These are phyloP conservation scores for Danaus chrysippus DNA, from an alignment of 2,888 invertebrate genomes.

Conservation along the genomic window DNA sequence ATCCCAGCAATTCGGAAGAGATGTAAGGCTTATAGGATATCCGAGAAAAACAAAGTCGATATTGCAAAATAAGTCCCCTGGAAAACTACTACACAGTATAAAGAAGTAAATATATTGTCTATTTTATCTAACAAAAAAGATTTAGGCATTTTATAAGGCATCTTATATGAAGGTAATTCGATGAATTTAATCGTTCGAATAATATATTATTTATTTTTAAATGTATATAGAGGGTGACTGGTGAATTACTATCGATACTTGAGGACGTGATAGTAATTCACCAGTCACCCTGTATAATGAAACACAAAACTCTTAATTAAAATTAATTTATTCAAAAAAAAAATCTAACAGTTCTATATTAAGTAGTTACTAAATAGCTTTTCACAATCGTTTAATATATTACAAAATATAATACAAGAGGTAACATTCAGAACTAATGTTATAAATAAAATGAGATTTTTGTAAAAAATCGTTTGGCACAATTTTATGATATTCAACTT, in stretches of 20 bases:
- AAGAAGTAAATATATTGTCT: conserved; percentile 18
- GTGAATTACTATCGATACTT: too few relatives aligned
- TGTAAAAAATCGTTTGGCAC: conserved; percentile 58
- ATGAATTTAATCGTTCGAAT: too few relatives aligned
- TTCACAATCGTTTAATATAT: conserved; percentile 51
- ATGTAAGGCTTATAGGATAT: conserved; percentile 41
- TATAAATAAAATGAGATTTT: conserved; percentile 44
- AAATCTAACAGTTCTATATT: conserved; percentile 50
- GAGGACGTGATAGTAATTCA: too few relatives aligned
- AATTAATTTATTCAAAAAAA: conserved; percentile 67
- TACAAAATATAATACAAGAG: conserved; percentile 55
- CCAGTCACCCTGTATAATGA: too few relatives aligned
- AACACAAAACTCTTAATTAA: conserved; percentile 40
- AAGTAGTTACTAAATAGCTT: conserved; percentile 48
- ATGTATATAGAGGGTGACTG: not conserved
- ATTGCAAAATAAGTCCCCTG: conserved; percentile 34
- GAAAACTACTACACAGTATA: conserved; percentile 27
- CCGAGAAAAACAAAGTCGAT: conserved; percentile 39
- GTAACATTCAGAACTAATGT: conserved; percentile 51
- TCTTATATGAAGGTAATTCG: not conserved
- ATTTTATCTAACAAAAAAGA: conserved; percentile 15
- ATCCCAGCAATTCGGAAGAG: conserved; percentile 41
- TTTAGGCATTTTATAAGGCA: not conserved
- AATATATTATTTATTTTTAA: not conserved
- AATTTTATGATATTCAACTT: conserved; percentile 35